phyloP scores from a whole-genome alignment of 2,797 vertebrate genomes.

The Adrianichthys oophorus region DNA sequence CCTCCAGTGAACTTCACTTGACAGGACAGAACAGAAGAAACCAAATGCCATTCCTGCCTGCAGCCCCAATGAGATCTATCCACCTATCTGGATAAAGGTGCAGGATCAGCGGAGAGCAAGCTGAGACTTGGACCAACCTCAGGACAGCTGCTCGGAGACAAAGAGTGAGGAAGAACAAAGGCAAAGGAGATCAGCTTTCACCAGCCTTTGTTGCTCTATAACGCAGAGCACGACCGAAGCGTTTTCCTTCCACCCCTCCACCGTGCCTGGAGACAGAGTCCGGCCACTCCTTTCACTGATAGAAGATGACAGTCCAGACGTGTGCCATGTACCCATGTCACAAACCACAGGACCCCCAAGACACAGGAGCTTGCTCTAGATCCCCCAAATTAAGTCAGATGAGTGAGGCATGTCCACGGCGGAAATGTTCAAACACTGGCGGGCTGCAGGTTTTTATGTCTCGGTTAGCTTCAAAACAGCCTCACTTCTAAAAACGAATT shows the following conservation, averaged over 20 bases:
- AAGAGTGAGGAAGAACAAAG: slow-evolving; percentile 52
- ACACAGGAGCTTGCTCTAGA: slow-evolving; percentile 37
- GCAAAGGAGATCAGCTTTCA: slow-evolving; percentile 64
- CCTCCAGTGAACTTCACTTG: slow-evolving; percentile 16
- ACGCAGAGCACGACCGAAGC: slow-evolving; percentile 40
- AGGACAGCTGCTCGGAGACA: slow-evolving; percentile 63
- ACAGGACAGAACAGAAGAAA: slow-evolving; percentile 46
- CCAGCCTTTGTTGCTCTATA: slow-evolving; percentile 57
- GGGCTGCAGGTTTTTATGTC: too few relatives aligned
- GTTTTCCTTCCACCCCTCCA: slow-evolving; percentile 50
- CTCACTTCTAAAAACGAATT: too few relatives aligned
- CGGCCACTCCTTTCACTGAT: slow-evolving; percentile 20
- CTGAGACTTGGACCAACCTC: slow-evolving; percentile 41
- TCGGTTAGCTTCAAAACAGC: too few relatives aligned
- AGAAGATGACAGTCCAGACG: slow-evolving; percentile 12
- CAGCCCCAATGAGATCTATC: slow-evolving; percentile 24
- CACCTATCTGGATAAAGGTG: slow-evolving; percentile 29
- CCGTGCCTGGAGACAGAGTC: slow-evolving; percentile 37
- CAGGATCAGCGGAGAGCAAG: slow-evolving; percentile 20
- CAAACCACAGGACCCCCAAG: slow-evolving; percentile 57
- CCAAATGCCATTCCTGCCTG: slow-evolving; percentile 24
- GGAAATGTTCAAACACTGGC: slow-evolving; percentile 2
- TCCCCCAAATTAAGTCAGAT: slow-evolving; percentile 60
- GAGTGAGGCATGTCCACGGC: slow-evolving; percentile 33
- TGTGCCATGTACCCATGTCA: slow-evolving; percentile 38